These are phyloP conservation scores for Drosophila pectinifera DNA, from an alignment of 1,140 invertebrate species.

Conservation along the genomic window DNA sequence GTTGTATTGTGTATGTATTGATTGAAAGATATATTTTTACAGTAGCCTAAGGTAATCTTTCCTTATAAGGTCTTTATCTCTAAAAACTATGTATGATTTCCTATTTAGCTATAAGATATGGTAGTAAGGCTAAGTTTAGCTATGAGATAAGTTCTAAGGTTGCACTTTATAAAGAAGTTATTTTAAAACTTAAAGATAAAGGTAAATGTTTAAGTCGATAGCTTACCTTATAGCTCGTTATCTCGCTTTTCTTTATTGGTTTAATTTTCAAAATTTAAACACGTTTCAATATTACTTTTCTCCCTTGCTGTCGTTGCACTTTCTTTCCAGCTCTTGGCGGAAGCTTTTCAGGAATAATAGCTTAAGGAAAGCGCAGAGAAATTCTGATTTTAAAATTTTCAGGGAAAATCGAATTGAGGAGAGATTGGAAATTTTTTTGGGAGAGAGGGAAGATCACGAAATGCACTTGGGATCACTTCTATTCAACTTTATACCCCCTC, in stretches of 20 bases:
- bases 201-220: too few species aligned
- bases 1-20: too few species aligned
- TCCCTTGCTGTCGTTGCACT: constrained; percentile 28
- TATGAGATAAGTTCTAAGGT: too few species aligned
- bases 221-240: constrained; percentile 11
- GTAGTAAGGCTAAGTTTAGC: too few species aligned
- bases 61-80: too few species aligned
- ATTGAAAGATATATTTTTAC: too few species aligned
- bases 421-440: constrained; percentile 3
- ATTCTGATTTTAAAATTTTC: neutral
- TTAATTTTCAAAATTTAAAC: constrained; percentile 55
- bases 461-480: constrained; percentile 18
- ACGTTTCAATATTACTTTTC: constrained; percentile 38
- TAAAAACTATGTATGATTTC: too few species aligned
- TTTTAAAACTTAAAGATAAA: too few species aligned
- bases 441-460: constrained; percentile 9
- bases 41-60: too few species aligned
- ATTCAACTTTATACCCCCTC: constrained; percentile 10
- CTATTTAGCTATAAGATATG: too few species aligned
- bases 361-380: neutral
- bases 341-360: constrained; percentile 3
- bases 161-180: neutral
- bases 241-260: constrained; percentile 37
- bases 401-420: neutral
- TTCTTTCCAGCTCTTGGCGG: constrained; percentile 21